These are phyloP conservation scores for Campoplex nolae DNA, from an alignment of 2,888 invertebrate species.

Conservation along the genomic window DNA sequence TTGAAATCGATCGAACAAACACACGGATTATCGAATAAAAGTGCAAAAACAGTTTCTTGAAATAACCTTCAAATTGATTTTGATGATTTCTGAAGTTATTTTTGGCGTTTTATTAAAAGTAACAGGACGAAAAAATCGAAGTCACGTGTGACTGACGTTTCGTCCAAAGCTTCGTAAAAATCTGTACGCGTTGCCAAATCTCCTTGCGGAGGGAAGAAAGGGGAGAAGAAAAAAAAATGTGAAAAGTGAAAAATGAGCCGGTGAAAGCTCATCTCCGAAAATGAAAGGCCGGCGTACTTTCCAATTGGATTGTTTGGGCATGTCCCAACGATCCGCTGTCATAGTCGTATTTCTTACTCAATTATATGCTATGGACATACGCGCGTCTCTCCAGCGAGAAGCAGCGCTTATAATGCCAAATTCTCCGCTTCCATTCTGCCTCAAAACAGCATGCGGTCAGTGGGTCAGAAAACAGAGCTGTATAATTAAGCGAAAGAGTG, in stretches of 20 bases:
- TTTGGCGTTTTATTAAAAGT: neutral
- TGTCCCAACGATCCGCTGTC: slow-evolving; percentile 8
- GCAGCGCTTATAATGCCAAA: slow-evolving; percentile 1
- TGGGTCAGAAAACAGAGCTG: slow-evolving; percentile 44
- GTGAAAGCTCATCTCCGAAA: slow-evolving; percentile 62
- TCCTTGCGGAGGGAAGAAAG: neutral
- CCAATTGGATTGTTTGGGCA: slow-evolving; percentile 67
- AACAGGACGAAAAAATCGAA: neutral
- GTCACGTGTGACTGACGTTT: neutral
- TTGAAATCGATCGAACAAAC: neutral
- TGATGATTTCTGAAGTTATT: no score
- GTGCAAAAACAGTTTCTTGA: neutral
- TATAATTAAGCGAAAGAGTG: neutral
- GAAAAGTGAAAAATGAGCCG: slow-evolving; percentile 45
- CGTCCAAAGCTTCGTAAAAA: neutral
- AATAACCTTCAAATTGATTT: no score
- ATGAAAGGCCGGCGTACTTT: slow-evolving; percentile 56
- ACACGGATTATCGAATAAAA: neutral
- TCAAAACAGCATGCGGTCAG: slow-evolving; percentile 63
- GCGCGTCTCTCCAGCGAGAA: neutral
- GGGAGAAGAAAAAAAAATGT: neutral
- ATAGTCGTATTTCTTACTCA: slow-evolving; percentile 67
- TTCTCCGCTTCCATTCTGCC: slow-evolving; percentile 19
- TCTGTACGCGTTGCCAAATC: neutral
- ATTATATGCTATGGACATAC: slow-evolving; percentile 25